These are phyloP conservation scores for Tretioscincus oriximinensis DNA, from an alignment of 2,113 vertebrate species.

Conservation along the genomic window DNA sequence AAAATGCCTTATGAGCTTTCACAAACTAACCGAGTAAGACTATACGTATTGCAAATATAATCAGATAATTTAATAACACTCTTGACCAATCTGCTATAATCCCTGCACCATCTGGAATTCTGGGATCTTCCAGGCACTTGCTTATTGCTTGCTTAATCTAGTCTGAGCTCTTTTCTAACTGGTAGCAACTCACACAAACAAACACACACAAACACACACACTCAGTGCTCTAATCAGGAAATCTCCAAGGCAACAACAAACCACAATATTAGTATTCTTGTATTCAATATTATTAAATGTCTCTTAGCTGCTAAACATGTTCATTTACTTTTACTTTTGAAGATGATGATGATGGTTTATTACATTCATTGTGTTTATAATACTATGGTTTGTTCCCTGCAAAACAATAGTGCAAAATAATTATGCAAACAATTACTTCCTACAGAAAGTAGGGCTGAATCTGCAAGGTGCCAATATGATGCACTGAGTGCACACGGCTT, in stretches of 20 bases:
- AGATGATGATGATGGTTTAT: too few species aligned
- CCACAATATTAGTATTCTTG: neutral
- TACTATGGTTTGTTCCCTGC: too few species aligned
- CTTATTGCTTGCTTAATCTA: neutral
- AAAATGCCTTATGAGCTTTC: neutral
- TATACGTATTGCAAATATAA: neutral
- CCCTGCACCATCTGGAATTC: constrained; percentile 8
- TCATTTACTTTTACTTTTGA: neutral
- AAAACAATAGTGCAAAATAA: too few species aligned
- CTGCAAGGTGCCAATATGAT: too few species aligned
- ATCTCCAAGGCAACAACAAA: neutral
- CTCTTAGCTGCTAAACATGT: neutral
- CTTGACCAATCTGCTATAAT: neutral
- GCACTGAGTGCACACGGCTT: too few species aligned
- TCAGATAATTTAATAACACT: neutral
- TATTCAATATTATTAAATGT: too few species aligned
- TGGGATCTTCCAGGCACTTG: neutral
- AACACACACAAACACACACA: neutral
- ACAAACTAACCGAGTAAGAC: neutral
- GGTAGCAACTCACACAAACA: neutral
- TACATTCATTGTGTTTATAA: too few species aligned
- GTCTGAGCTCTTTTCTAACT: neutral
- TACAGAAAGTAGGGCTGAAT: too few species aligned
- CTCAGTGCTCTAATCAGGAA: neutral
- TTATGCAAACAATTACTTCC: too few species aligned